Conservation (phyloP, 2,797 vertebrate genomes). For the Sebastes minor region DNA sequence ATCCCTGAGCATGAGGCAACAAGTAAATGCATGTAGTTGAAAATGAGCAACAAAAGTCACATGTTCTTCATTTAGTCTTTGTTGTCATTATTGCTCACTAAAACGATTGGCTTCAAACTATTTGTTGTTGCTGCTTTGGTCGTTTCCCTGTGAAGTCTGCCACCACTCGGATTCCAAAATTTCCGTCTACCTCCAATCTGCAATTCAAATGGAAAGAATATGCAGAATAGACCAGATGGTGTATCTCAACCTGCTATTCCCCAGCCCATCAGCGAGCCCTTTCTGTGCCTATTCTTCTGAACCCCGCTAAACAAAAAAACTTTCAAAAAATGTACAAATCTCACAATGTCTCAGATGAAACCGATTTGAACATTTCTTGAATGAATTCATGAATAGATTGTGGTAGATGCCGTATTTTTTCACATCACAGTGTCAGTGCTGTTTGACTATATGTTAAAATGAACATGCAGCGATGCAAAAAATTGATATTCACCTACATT, state of each 20-base stretch:
- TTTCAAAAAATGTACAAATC: constrained; percentile 7
- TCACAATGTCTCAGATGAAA: constrained; percentile 63
- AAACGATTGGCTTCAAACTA: constrained; percentile 22
- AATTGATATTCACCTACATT: neutral
- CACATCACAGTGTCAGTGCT: neutral
- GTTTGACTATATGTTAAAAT: neutral
- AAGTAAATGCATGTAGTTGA: neutral
- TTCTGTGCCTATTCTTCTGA: constrained; percentile 64
- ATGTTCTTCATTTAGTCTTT: constrained; percentile 29
- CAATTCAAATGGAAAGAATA: constrained; percentile 77
- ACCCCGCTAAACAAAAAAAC: constrained; percentile 40
- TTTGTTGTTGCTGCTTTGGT: constrained; percentile 49
- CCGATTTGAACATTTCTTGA: constrained; percentile 60
- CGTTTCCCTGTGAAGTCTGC: constrained; percentile 63
- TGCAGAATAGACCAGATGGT: constrained; percentile 80
- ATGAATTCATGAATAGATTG: constrained; percentile 32
- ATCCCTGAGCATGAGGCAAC: neutral
- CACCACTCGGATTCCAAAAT: constrained; percentile 48
- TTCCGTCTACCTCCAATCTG: constrained; percentile 72
- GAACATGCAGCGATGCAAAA: neutral
- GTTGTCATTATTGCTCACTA: constrained; percentile 10
- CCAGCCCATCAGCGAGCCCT: constrained; percentile 62
- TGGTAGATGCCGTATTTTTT: neutral
- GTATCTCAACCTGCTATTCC: constrained; percentile 66
- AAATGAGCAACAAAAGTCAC: constrained; percentile 5